Conservation (phyloP, 2,888 invertebrate genomes). For the Lepidochitona cinerea region DNA sequence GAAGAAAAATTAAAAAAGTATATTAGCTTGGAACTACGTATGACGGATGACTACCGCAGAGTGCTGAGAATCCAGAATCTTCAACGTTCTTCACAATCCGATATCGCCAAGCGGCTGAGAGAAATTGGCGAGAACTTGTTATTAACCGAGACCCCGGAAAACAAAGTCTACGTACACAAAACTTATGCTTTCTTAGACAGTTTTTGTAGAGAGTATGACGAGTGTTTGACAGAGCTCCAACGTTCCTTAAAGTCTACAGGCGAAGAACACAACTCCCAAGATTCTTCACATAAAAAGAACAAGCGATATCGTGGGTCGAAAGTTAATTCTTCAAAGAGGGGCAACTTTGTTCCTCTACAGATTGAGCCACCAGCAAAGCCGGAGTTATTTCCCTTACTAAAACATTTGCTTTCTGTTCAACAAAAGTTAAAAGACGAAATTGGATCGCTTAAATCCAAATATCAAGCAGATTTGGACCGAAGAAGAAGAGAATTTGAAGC, state of each 20-base stretch:
- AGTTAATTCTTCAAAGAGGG: not conserved
- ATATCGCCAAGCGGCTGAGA: conserved; percentile 29
- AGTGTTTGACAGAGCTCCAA: conserved; percentile 26
- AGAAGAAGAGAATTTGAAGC: conserved; percentile 34
- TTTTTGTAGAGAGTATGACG: conserved; percentile 39
- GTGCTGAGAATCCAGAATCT: conserved; percentile 39
- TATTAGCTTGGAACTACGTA: conserved; percentile 38
- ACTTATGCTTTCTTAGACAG: conserved; percentile 30
- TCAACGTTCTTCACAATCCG: conserved; percentile 38
- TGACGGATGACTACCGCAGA: conserved; percentile 39
- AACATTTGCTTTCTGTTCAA: conserved; percentile 21
- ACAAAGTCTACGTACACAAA: conserved; percentile 24
- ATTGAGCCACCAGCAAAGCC: not conserved
- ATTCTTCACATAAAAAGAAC: not conserved
- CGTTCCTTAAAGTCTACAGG: not conserved
- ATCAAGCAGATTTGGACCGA: conserved; percentile 28
- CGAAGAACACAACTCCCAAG: not conserved
- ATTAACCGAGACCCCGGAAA: conserved; percentile 23
- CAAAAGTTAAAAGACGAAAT: conserved; percentile 32
- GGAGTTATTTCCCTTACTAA: conserved; percentile 25
- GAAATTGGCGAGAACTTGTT: conserved; percentile 33
- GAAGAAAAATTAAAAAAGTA: conserved; percentile 43
- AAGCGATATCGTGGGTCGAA: not conserved
- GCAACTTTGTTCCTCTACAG: not conserved
- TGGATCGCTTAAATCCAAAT: conserved; percentile 26